A percentile compares a stretch with the other conserved stretches of the same genome.
phyloP scores from a whole-genome alignment of 1,140 invertebrate genomes.

The Amphibalanus amphitrite region DNA sequence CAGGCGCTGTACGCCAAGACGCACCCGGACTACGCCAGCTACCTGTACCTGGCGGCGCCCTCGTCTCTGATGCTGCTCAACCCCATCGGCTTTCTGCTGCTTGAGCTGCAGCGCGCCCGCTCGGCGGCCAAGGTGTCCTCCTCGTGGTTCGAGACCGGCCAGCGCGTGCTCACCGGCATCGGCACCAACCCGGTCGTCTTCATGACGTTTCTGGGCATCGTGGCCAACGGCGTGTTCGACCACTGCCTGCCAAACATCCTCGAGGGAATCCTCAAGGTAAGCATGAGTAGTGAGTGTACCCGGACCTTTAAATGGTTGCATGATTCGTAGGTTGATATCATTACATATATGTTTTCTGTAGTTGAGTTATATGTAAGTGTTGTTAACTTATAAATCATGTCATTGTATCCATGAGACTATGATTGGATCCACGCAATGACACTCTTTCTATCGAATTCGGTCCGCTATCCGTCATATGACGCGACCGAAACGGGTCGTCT shows the following conservation, averaged over 20 bases:
- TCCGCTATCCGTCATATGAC: too few species aligned
- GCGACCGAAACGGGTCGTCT: too few species aligned
- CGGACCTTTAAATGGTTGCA: too few species aligned
- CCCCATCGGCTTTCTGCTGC: slow-evolving; percentile 72
- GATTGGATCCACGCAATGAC: too few species aligned
- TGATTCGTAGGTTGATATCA: too few species aligned
- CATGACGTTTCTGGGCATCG: slow-evolving; percentile 80
- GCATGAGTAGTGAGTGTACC: slow-evolving; percentile 9
- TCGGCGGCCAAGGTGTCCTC: background rate
- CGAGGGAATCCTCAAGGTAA: slow-evolving; percentile 51
- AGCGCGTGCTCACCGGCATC: slow-evolving; percentile 40
- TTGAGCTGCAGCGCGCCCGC: slow-evolving; percentile 45
- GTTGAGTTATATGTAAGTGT: too few species aligned
- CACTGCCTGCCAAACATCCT: slow-evolving; percentile 56
- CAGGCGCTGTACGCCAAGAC: slow-evolving; percentile 36
- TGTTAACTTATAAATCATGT: too few species aligned
- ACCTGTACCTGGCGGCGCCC: slow-evolving; percentile 83
- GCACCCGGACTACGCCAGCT: slow-evolving; percentile 76
- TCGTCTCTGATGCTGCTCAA: slow-evolving; percentile 84
- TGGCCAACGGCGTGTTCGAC: slow-evolving; percentile 67
- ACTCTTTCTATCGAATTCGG: too few species aligned
- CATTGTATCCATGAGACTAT: too few species aligned
- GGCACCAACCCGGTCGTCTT: slow-evolving; percentile 74
- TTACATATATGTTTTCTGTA: too few species aligned
- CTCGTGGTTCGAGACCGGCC: background rate